Evolutionary conservation across 2,797 vertebrate species (phyloP).

Genomic region (Nothura maculosa): DNA sequence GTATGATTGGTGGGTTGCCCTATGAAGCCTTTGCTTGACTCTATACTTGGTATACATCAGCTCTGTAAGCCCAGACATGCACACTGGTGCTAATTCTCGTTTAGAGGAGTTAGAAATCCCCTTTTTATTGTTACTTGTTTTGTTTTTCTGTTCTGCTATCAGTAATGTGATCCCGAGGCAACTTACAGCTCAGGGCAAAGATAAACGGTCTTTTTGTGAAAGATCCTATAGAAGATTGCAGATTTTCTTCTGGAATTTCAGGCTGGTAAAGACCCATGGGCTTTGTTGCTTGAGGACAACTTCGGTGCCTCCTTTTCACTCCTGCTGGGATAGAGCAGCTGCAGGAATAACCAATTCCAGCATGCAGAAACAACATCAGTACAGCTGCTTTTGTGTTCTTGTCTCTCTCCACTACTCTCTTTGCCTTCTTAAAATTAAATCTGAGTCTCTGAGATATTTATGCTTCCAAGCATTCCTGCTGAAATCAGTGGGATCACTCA

Average conservation of each 20-base stretch:
- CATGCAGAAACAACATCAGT: neutral
- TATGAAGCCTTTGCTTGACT: fast-evolving
- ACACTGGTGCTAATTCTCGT: neutral
- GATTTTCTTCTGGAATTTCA: neutral
- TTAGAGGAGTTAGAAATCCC: neutral
- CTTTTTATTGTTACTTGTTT: neutral
- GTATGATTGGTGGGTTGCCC: neutral
- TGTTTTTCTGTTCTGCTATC: neutral
- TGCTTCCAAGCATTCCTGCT: neutral
- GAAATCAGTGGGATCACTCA: neutral
- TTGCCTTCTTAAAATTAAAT: neutral
- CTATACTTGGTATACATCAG: neutral
- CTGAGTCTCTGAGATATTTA: neutral
- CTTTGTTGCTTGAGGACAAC: neutral
- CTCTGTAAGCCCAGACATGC: fast-evolving
- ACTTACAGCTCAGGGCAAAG: neutral
- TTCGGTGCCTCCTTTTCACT: neutral
- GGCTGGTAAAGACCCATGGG: neutral
- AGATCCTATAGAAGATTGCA: neutral
- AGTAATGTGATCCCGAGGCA: neutral
- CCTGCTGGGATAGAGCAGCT: neutral
- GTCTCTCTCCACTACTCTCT: neutral
- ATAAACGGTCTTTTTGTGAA: neutral
- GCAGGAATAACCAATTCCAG: neutral
- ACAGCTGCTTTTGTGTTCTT: neutral